These are phyloP conservation scores for Phrynosoma platyrhinos DNA, from an alignment of 2,113 vertebrate genomes.

Conservation along the genomic window DNA sequence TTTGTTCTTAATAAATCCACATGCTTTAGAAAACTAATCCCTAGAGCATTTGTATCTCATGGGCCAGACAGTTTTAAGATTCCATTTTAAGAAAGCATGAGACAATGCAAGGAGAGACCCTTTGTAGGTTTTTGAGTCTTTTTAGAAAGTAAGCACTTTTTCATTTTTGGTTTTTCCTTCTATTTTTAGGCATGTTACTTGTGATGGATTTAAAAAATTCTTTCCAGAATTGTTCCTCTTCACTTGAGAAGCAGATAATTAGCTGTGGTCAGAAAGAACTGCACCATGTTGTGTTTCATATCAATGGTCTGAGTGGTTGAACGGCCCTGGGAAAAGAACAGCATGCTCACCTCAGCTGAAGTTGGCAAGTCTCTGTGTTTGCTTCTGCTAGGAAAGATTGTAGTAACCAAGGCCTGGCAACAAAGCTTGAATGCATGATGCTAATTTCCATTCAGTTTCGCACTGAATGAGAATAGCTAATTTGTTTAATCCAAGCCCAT, in stretches of 20 bases:
- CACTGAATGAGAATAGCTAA: constrained; percentile 45
- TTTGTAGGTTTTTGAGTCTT: constrained; percentile 47
- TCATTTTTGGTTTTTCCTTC: constrained; percentile 33
- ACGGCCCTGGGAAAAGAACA: constrained; percentile 75
- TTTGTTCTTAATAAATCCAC: constrained; percentile 61
- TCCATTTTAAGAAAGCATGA: constrained; percentile 74
- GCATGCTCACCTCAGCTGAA: constrained; percentile 76
- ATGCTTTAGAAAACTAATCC: constrained; percentile 65
- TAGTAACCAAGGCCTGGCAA: constrained; percentile 76
- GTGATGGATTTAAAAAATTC: constrained; percentile 64
- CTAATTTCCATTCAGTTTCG: constrained; percentile 40
- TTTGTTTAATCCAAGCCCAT: constrained; percentile 65
- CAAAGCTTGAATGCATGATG: constrained; percentile 65
- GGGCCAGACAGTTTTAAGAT: constrained; percentile 53
- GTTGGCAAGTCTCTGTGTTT: constrained; percentile 71
- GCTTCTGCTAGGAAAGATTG: constrained; percentile 72
- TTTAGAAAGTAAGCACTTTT: constrained; percentile 59
- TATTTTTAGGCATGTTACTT: constrained; percentile 70
- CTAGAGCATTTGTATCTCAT: constrained; percentile 67
- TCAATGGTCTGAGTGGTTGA: constrained; percentile 70
- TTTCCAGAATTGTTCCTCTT: constrained; percentile 78
- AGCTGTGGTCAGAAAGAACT: constrained; percentile 73
- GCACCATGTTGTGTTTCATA: constrained; percentile 69
- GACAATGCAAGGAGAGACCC: constrained; percentile 69
- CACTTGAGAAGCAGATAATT: constrained; percentile 72